Base-by-base conservation (phyloP, 2,888 invertebrate genomes). In the Philaethria dido region DNA sequence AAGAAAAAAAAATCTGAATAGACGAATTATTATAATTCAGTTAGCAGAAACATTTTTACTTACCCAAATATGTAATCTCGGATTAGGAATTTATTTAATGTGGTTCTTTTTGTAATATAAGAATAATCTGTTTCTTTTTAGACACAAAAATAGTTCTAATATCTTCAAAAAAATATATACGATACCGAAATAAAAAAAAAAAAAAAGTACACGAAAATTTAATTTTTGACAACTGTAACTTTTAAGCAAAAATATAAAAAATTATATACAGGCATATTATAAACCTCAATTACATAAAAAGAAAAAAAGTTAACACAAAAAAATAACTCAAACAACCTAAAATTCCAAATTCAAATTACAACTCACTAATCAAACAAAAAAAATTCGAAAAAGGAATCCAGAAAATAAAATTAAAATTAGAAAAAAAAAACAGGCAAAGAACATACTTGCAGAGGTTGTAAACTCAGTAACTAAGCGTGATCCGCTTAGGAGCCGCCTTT, bases 401-500 rank as follows among this genome's bases (percentile, higher is more conserved):
- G 33, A 6, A 3, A 20, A 20, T 20, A 5, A 47, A 18, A 45
- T 18, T 18, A 45, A 16, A 45, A 45, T 45, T n/a, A n/a, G n/a
- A n/a, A n/a, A 4, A 5, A 48, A 22, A 25, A 50, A 50, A 14
- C 3, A 29, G 29, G 52, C 52, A 52, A 52, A 52, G 29, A 16
- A 20, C 60, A 47, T 64, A 64, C 64, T 64, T 64, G 64, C 48
- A 70, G 68, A 71, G 73, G 72, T 72, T 66, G 67, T 69, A 77
- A 75, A 72, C 72, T 70, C 72, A 72, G 73, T 39, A 16, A 70
- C 66, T 52, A 44, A 29, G 42, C n/a, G 39, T n/a, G 20, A 39
- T 36, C 14, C 11, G 69, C 79, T 83, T 90, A 91, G 20, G 87
- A 84, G 73, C 86, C 86, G 64, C 86, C 87, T 82, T 93, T 93